These are phyloP conservation scores for Chamaetylas fuelleborni DNA, from an alignment of 2,113 vertebrate species.

Conservation along the genomic window DNA sequence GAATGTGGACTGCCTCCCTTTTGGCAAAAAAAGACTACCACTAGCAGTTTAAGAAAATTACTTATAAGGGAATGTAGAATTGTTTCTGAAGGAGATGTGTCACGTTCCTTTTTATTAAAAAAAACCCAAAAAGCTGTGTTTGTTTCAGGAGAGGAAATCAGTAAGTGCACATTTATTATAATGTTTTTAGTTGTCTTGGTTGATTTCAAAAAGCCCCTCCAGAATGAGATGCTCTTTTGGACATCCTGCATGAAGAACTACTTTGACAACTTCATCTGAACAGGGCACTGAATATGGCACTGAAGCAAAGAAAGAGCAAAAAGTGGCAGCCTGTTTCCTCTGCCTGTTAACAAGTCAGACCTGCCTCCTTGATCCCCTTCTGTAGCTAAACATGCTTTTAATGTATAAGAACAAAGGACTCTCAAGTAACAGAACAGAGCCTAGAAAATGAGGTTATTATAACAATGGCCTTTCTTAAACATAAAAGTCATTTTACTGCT, in stretches of 20 bases:
- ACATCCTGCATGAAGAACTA: not conserved
- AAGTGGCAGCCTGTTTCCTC: not conserved
- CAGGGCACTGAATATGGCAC: not conserved
- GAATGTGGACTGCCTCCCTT: not conserved
- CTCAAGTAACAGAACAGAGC: not conserved
- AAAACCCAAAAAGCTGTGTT: not conserved
- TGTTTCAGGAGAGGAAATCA: not conserved
- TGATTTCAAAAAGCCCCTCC: not conserved
- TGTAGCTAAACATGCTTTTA: not conserved
- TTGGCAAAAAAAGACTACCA: not conserved
- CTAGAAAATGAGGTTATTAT: not conserved
- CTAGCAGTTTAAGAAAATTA: not conserved
- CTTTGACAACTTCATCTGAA: not conserved
- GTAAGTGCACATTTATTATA: not conserved
- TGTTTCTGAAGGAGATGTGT: not conserved
- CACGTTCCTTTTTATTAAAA: not conserved
- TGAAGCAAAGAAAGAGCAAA: not conserved
- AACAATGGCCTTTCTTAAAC: not conserved
- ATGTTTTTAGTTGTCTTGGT: not conserved
- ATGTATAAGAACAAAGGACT: not conserved
- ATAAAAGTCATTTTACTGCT: not conserved
- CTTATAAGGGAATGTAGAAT: not conserved
- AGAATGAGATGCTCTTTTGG: not conserved
- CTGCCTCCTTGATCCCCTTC: not conserved
- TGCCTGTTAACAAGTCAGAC: not conserved